phyloP scores from a whole-genome alignment of 1,140 invertebrate genomes.

The Micrasema longulum region DNA sequence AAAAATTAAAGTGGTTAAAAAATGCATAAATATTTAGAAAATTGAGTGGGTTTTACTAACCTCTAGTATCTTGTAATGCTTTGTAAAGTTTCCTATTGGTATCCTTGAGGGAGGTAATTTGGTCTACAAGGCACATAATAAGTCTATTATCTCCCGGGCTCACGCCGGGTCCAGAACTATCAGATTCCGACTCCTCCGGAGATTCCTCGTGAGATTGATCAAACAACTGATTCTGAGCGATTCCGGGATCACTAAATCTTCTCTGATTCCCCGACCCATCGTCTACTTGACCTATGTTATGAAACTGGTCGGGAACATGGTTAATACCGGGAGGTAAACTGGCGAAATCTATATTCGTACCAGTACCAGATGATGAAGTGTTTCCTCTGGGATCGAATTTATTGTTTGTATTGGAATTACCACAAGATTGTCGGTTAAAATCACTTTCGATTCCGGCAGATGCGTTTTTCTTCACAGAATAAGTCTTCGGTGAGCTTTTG shows the following conservation, averaged over 20 bases:
- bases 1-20: no score
- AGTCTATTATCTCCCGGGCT: constrained; percentile 63
- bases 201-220: constrained; percentile 59
- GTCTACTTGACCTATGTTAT: constrained; percentile 21
- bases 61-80: constrained; percentile 64
- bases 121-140: constrained; percentile 63
- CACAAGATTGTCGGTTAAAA: constrained; percentile 28
- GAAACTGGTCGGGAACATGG: constrained; percentile 7
- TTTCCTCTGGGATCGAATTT: constrained; percentile 27
- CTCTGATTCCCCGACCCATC: constrained; percentile 53
- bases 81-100: constrained; percentile 65
- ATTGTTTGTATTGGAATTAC: background rate
- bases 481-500: constrained; percentile 1
- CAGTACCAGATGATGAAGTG: constrained; percentile 31
- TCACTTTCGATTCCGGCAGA: constrained; percentile 39
- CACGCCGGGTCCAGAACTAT: constrained; percentile 60
- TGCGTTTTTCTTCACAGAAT: constrained; percentile 16
- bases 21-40: no score
- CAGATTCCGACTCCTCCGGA: constrained; percentile 61
- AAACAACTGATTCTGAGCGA: constrained; percentile 60
- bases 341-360: constrained; percentile 43
- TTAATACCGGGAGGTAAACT: constrained; percentile 46
- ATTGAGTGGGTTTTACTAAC: no score
- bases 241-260: constrained; percentile 66
- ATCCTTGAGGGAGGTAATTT: constrained; percentile 63